These are phyloP conservation scores for Leiothrix lutea DNA, from an alignment of 2,113 vertebrate species.

Conservation along the genomic window DNA sequence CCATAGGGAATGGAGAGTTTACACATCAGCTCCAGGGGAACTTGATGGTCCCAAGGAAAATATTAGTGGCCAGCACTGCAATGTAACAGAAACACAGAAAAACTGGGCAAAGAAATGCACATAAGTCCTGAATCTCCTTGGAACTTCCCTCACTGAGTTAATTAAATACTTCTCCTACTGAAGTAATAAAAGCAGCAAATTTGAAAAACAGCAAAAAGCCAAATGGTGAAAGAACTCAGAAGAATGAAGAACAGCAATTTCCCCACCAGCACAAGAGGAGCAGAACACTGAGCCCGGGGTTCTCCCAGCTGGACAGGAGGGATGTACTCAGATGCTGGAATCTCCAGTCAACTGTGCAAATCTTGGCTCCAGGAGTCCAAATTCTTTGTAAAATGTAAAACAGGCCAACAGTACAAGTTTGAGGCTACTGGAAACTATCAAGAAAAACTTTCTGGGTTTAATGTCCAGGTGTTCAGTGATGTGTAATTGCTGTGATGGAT, in stretches of 20 bases:
- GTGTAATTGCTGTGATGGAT: background rate
- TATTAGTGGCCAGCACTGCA: background rate
- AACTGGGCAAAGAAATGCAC: rapidly evolving
- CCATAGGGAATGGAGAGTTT: background rate
- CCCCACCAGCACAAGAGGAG: background rate
- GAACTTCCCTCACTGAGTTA: background rate
- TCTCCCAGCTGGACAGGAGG: background rate
- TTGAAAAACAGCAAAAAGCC: background rate
- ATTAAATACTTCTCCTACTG: background rate
- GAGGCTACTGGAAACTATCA: background rate
- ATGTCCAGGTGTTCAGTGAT: background rate
- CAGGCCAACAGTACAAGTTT: background rate
- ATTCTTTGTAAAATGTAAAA: background rate
- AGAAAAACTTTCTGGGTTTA: background rate
- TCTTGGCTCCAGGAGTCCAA: background rate
- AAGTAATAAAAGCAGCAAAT: background rate
- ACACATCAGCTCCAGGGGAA: background rate
- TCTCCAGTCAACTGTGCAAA: background rate
- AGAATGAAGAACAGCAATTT: background rate
- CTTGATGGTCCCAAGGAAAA: background rate
- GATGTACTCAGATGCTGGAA: rapidly evolving
- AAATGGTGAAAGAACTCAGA: background rate
- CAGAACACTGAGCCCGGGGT: background rate
- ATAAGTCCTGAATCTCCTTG: background rate
- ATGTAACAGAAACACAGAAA: background rate